Conservation (phyloP, 2,113 vertebrate species). For the Periophthalmus modestus region DNA sequence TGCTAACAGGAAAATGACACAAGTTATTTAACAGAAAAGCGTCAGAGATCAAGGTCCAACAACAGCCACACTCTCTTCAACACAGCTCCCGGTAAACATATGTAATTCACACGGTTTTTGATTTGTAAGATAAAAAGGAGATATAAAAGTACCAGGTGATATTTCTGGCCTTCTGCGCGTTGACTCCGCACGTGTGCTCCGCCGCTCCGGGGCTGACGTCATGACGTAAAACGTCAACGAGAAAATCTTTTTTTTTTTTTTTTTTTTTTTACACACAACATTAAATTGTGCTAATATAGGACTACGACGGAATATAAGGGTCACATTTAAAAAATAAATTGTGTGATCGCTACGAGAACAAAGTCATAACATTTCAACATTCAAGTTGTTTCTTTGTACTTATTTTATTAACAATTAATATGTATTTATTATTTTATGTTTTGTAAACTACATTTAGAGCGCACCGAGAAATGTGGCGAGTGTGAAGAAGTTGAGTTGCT, state of each 20-base stretch:
- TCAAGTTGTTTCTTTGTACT: too few species aligned
- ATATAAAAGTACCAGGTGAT: conserved; percentile 12
- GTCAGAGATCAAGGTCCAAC: neutral
- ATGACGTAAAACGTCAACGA: conserved; percentile 37
- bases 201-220: conserved; percentile 58
- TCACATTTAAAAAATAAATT: too few species aligned
- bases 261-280: neutral
- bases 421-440: too few species aligned
- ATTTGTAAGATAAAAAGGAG: neutral
- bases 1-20: neutral
- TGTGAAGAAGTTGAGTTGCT: too few species aligned
- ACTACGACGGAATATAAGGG: too few species aligned
- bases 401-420: too few species aligned
- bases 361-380: too few species aligned
- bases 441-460: too few species aligned
- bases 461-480: too few species aligned
- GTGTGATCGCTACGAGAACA: too few species aligned
- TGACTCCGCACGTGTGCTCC: conserved; percentile 62
- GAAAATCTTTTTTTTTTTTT: neutral
- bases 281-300: too few species aligned
- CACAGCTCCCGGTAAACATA: neutral
- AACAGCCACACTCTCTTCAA: too few species aligned
- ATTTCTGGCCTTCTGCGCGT: conserved; percentile 8
- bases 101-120: neutral
- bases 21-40: neutral